A percentile compares a stretch with the other conserved stretches of the same genome.
These are phyloP conservation scores for Sicus ferrugineus DNA, from an alignment of 2,888 invertebrate genomes.

Conservation along the genomic window DNA sequence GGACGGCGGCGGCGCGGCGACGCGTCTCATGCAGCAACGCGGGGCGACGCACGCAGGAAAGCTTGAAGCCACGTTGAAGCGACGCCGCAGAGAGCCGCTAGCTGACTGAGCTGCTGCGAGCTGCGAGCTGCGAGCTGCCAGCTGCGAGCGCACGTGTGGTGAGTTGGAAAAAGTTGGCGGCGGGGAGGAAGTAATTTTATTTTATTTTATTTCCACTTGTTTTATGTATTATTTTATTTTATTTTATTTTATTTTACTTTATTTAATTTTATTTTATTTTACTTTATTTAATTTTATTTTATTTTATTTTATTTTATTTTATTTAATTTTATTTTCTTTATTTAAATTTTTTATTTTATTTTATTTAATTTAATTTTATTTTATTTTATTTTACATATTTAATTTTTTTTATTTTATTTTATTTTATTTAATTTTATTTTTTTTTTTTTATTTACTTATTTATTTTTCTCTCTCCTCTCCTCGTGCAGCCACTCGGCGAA, in stretches of 20 bases:
- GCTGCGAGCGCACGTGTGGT: background rate
- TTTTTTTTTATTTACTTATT: no score
- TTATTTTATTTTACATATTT: no score
- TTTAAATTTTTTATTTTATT: no score
- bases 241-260: no score
- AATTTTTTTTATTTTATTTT: no score
- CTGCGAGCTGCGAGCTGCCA: background rate
- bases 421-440: no score
- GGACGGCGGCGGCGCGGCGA: background rate
- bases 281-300: background rate
- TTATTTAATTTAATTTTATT: no score
- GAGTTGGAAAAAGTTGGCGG: background rate
- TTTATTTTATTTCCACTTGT: background rate
- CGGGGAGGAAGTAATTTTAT: background rate
- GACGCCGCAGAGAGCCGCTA: background rate
- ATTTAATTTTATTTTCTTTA: no score
- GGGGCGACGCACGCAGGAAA: background rate
- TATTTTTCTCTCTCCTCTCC: no score
- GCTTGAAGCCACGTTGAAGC: background rate
- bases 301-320: no score
- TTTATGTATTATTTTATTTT: no score
- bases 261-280: background rate
- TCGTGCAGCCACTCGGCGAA: no score
- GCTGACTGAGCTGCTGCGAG: background rate
- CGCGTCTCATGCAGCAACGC: background rate